Evolutionary conservation across 2,113 vertebrate genomes (phyloP), one percentile per base, ranked within the genome.

Genomic region (Hyperopisus bebe): DNA sequence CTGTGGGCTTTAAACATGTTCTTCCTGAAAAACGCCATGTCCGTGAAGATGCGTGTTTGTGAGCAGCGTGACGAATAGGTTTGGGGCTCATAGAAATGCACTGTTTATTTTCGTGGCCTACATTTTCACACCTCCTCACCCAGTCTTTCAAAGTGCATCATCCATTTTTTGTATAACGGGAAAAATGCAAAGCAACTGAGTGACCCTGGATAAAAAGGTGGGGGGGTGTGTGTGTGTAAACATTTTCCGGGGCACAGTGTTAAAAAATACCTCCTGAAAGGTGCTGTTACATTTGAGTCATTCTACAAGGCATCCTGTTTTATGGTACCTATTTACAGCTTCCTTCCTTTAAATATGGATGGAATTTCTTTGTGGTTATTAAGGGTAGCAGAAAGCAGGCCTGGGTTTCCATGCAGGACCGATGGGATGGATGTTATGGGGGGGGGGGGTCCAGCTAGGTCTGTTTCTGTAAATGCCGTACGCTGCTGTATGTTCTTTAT

Each of bases 21-120:
- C n/a, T 44, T 55, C 55, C 31, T 39, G 21, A 51, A 31, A 17
- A 11, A 8, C 6, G 3, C 31, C 13, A 88, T n/a, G 11, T 87
- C 27, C 42, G 5, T 85, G 19, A 85, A 27, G 5, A 21, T 39
- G 47, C 0, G 8, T 51, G 50, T 46, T 62, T 24, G 21, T 2
- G 19, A 42, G 89, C 53, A 55, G 77, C 21, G 82, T 82, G 51
- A 84, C 46, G 6, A 85, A 88, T 55, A 10, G 82, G 47, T 88
- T 48, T 31, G 86, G n/a, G 88, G 19, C 90, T 89, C 58, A 91
- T 42, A 89, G 91, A 89, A 91, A 24, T 8, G 35, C 48, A 48
- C 88, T 66, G 80, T 46, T 50, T 44, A 35, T 83, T 90, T 88
- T 66, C 74, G 44, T 82, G 88, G 44, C 84, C 88, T 91, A 84